Conservation (phyloP, 1,140 invertebrate species). For the Gryon sp. region DNA sequence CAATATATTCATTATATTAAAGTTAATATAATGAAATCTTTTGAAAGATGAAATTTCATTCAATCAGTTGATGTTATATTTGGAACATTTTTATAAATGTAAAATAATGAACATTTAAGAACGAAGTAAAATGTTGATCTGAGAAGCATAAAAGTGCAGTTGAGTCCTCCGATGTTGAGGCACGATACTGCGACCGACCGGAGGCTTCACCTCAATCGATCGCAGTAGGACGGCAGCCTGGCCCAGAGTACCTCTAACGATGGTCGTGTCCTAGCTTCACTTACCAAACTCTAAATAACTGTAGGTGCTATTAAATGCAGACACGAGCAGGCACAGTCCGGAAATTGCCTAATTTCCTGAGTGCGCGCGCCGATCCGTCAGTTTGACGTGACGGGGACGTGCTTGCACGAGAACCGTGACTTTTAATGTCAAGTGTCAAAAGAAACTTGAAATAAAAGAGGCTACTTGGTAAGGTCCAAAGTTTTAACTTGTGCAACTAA, state of each 20-base stretch:
- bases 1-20: too few relatives aligned
- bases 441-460: conserved; percentile 69
- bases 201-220: conserved; percentile 70
- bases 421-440: conserved; percentile 80
- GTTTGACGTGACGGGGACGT: conserved; percentile 77
- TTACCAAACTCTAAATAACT: conserved; percentile 75
- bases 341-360: conserved; percentile 81
- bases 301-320: conserved; percentile 78
- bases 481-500: background rate
- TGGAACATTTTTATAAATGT: too few relatives aligned
- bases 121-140: conserved; percentile 39
- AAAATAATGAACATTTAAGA: too few relatives aligned
- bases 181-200: conserved; percentile 57
- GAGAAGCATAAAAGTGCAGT: conserved; percentile 32
- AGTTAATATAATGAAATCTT: too few relatives aligned
- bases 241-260: conserved; percentile 69
- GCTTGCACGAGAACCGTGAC: conserved; percentile 76
- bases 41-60: too few relatives aligned
- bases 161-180: conserved; percentile 48
- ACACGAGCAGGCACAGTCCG: conserved; percentile 77
- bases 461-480: conserved; percentile 39
- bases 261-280: conserved; percentile 70
- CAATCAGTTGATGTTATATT: too few relatives aligned
- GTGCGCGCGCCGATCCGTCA: conserved; percentile 79
- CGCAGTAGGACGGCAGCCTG: conserved; percentile 66